Percentiles rank a stretch among this genome's conserved stretches.
Conservation (phyloP, 2,113 vertebrate genomes). For the Gasterosteus nipponicus region DNA sequence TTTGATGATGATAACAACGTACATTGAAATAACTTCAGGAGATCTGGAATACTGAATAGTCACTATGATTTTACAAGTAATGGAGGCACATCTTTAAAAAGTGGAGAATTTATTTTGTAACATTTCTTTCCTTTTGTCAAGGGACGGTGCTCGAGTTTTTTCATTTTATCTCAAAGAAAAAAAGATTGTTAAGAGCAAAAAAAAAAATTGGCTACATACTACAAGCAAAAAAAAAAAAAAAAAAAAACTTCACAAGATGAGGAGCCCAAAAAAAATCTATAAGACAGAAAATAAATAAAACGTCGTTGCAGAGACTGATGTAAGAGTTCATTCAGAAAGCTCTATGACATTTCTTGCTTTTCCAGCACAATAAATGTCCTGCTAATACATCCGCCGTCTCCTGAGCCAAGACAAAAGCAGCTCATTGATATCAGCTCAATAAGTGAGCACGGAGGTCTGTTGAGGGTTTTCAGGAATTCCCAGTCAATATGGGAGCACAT, state of each 20-base stretch:
- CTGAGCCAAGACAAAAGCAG: slow-evolving; percentile 64
- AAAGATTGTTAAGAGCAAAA: background rate
- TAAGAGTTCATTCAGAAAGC: slow-evolving; percentile 1
- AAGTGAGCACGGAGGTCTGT: slow-evolving; percentile 57
- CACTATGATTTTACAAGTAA: background rate
- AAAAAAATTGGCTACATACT: background rate
- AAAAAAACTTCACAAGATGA: background rate
- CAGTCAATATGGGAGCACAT: slow-evolving; percentile 53
- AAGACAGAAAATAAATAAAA: slow-evolving; percentile 2
- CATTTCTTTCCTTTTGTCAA: background rate
- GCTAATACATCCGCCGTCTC: slow-evolving; percentile 49
- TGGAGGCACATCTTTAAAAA: background rate
- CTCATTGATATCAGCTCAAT: slow-evolving; percentile 73
- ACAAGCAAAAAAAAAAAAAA: background rate
- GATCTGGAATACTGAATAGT: background rate
- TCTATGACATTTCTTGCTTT: slow-evolving; percentile 25
- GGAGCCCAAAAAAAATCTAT: background rate
- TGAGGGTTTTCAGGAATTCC: slow-evolving; percentile 61
- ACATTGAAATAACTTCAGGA: background rate
- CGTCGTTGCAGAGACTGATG: background rate
- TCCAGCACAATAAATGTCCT: slow-evolving; percentile 53
- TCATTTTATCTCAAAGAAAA: background rate
- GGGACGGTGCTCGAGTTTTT: background rate
- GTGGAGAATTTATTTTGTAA: background rate
- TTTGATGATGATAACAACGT: slow-evolving; percentile 6